These are phyloP conservation scores for Cylas formicarius DNA, from an alignment of 1,140 invertebrate species.

Conservation along the genomic window DNA sequence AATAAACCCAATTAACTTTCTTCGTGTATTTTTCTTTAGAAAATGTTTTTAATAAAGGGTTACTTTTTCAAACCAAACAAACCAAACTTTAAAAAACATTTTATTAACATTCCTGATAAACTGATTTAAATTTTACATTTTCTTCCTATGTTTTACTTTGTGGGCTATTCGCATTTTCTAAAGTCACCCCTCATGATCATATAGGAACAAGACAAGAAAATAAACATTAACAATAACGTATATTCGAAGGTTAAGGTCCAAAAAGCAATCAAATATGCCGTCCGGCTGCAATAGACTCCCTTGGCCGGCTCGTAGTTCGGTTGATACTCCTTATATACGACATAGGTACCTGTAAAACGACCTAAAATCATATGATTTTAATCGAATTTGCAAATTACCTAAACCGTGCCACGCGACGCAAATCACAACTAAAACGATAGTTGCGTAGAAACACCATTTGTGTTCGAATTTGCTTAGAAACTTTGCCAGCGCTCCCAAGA, in stretches of 20 bases:
- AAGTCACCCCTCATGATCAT: conserved; percentile 29
- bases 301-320: conserved; percentile 31
- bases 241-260: conserved; percentile 37
- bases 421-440: conserved; percentile 22
- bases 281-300: conserved; percentile 32
- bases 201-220: conserved; percentile 31
- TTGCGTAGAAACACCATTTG: conserved; percentile 27
- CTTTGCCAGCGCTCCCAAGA: conserved; percentile 26
- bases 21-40: too few relatives aligned
- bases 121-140: too few relatives aligned
- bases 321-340: conserved; percentile 36
- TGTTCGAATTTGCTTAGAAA: conserved; percentile 26
- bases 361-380: not conserved
- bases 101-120: too few relatives aligned
- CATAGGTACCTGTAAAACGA: conserved; percentile 31
- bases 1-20: too few relatives aligned
- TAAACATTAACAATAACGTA: conserved; percentile 30
- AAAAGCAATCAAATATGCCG: conserved; percentile 36
- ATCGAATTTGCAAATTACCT: conserved; percentile 25
- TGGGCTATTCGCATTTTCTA: too few relatives aligned
- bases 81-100: too few relatives aligned
- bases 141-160: too few relatives aligned
- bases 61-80: too few relatives aligned
- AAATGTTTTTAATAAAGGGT: too few relatives aligned
- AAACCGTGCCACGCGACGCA: conserved; percentile 29